Evolutionary conservation across 2,797 vertebrate species (phyloP), one percentile per base, ranked within the genome.

Genomic region (Chaenodraco wilsoni): DNA sequence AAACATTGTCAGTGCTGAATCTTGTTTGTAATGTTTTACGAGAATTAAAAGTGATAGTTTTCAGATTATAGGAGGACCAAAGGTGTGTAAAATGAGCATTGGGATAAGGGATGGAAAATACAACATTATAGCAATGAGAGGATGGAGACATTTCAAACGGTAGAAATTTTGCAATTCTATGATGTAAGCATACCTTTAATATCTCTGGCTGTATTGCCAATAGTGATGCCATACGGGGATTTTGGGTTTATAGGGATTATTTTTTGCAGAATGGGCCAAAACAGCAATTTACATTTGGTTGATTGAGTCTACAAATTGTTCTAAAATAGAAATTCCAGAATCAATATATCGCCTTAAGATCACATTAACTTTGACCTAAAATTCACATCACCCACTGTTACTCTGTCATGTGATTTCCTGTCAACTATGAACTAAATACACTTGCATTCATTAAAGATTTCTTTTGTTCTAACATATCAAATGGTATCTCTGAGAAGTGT

Each of bases 1-100:
- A 37, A 40, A 44, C 74, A 84, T 68, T 68, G 62, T 74, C 12
- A 33, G 40, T 40, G 17, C 56, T 59, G 69, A 69, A 52, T 74
- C 45, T 49, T 33, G 31, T 64, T 49, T 48, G 50, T 65, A 41
- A 79, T 74, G 43, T 65, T 85, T 69, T 19, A 12, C n/a, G 19
- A 44, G 49, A 16, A 37, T 16, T 6, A 76, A 72, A 55, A 66
- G 31, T 74, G 65, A 85, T 66, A 7, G 40, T 59, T 65, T 72
- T 64, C 49, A 50, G 50, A 63, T 63, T 72, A 48, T 49, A 56
- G 59, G 59, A 57, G 59, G 61, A 71, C 67, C 60, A 52, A 58
- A 3, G 50, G 45, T 21, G 11, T 52, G n/a, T 19, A 14, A 37
- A 37, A 37, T 37, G 33, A 37, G 33, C 33, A 37, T 37, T 37